phyloP scores from a whole-genome alignment of 1,140 invertebrate genomes.

The Stegodyphus mimosarum region DNA sequence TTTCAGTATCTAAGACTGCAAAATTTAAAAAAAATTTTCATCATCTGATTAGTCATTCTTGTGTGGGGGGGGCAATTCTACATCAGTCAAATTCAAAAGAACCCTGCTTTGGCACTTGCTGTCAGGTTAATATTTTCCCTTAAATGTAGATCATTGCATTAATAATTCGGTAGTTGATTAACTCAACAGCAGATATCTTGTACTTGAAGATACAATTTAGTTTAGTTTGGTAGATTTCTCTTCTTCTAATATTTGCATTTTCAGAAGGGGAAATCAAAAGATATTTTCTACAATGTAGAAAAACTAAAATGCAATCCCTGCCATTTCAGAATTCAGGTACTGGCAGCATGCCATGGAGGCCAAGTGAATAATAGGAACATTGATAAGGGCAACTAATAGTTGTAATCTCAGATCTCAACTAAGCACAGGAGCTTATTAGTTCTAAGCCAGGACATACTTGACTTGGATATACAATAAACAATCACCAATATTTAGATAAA shows the following conservation, averaged over 20 bases:
- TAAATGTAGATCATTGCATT: conserved; percentile 29
- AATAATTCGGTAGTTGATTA: conserved; percentile 51
- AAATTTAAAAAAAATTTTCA: too few species aligned
- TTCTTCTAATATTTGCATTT: conserved; percentile 15
- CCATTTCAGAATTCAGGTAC: conserved; percentile 59
- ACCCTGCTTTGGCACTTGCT: conserved; percentile 57
- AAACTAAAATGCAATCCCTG: conserved; percentile 50
- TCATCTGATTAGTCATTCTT: too few species aligned
- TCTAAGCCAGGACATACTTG: background rate
- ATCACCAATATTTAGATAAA: background rate
- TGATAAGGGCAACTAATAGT: conserved; percentile 59
- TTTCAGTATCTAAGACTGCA: too few species aligned
- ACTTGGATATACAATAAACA: conserved; percentile 9
- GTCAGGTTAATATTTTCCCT: conserved; percentile 42
- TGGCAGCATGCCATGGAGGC: conserved; percentile 52
- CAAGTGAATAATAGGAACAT: conserved; percentile 60
- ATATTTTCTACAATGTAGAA: conserved; percentile 11
- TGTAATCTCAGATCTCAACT: conserved; percentile 55
- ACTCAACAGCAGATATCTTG: conserved; percentile 34
- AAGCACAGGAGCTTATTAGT: conserved; percentile 12
- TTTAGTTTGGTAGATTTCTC: conserved; percentile 2
- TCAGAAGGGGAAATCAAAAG: conserved; percentile 13
- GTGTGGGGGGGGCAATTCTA: too few species aligned
- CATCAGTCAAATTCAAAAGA: conserved; percentile 17
- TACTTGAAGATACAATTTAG: conserved; percentile 41